A percentile compares a stretch with the other conserved stretches of the same genome.
These are phyloP conservation scores for Syndactyla subalaris DNA, from an alignment of 2,797 vertebrate genomes.

Conservation along the genomic window DNA sequence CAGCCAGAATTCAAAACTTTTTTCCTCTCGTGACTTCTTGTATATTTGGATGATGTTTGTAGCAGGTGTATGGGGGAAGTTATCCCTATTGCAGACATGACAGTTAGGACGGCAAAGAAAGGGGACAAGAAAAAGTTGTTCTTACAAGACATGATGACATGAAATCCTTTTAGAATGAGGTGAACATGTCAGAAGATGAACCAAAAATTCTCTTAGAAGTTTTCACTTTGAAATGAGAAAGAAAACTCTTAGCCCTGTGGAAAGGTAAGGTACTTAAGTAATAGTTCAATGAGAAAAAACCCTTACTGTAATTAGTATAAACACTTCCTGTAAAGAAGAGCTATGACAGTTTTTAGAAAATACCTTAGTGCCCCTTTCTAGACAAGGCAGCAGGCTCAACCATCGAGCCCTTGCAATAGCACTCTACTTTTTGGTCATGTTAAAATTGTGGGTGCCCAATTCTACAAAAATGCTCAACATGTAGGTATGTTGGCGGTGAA, in stretches of 20 bases:
- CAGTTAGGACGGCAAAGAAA: background rate
- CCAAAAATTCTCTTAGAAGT: background rate
- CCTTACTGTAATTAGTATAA: background rate
- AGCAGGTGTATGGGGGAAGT: background rate
- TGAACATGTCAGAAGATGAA: background rate
- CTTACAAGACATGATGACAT: background rate
- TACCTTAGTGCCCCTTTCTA: background rate
- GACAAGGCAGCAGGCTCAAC: background rate
- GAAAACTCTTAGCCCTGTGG: background rate
- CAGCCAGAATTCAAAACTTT: background rate
- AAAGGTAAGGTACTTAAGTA: background rate
- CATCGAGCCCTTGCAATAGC: background rate
- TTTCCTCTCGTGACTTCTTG: background rate
- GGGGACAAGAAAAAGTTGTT: background rate
- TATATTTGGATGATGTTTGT: background rate
- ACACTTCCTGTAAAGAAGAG: background rate
- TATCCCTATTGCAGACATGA: rapidly evolving
- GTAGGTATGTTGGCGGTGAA: background rate
- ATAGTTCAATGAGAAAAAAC: background rate
- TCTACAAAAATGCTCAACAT: background rate
- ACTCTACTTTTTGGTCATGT: background rate
- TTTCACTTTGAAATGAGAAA: background rate
- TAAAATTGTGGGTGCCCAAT: background rate
- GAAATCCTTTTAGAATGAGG: background rate
- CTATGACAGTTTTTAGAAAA: background rate